These are phyloP conservation scores for Pseudomugil gertrudae DNA, from an alignment of 2,797 vertebrate species.

Conservation along the genomic window DNA sequence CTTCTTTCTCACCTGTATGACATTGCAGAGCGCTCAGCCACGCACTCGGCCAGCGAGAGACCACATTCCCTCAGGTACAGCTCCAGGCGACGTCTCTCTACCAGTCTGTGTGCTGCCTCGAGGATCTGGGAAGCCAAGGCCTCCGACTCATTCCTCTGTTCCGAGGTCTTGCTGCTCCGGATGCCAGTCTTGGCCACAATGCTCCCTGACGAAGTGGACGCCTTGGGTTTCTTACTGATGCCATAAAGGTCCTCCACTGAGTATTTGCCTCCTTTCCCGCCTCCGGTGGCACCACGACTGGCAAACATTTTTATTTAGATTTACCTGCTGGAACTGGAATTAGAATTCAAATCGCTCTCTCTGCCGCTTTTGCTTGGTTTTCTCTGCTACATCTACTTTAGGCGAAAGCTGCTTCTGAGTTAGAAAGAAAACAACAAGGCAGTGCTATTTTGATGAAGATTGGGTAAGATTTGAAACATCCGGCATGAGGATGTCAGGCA, in stretches of 20 bases:
- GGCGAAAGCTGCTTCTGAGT: conserved; percentile 37
- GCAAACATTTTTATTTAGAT: conserved; percentile 78
- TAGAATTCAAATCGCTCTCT: conserved; percentile 24
- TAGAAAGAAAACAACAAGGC: conserved; percentile 60
- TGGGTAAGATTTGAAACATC: conserved; percentile 60
- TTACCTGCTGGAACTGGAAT: conserved; percentile 30
- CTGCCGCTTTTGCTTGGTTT: conserved; percentile 32
- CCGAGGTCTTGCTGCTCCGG: conserved; percentile 62
- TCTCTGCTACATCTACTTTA: conserved; percentile 46
- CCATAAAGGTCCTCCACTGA: conserved; percentile 86
- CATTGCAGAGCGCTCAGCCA: conserved; percentile 79
- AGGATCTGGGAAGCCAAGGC: conserved; percentile 79
- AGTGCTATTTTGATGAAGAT: conserved; percentile 69
- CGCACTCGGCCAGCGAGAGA: conserved; percentile 74
- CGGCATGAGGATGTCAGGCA: conserved; percentile 59
- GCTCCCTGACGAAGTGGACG: conserved; percentile 66
- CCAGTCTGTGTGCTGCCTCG: conserved; percentile 77
- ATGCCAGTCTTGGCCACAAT: conserved; percentile 61
- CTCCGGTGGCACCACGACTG: conserved; percentile 71
- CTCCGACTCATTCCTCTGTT: conserved; percentile 68
- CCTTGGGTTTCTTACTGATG: conserved; percentile 85
- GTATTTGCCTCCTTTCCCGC: conserved; percentile 83
- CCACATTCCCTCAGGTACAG: conserved; percentile 81
- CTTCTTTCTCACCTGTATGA: conserved; percentile 79
- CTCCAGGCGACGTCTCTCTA: conserved; percentile 80